A percentile compares a stretch with the other conserved stretches of the same genome.
Conservation (phyloP, 2,797 vertebrate genomes). For the Cryptoblepharus egeriae region DNA sequence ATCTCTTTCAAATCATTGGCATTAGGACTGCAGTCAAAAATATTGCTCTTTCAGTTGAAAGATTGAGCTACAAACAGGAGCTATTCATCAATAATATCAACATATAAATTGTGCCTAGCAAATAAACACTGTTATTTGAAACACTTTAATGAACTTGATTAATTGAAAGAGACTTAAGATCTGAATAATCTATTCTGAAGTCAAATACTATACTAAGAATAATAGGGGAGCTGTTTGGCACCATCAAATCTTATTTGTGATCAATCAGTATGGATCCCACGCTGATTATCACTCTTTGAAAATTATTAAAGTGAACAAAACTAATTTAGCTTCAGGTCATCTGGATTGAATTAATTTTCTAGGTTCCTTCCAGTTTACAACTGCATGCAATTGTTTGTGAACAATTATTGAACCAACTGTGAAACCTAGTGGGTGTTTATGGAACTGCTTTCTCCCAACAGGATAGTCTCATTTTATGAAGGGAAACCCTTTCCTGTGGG, state of each 20-base stretch:
- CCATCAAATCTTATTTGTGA: neutral
- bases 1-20: neutral
- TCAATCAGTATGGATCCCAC: neutral
- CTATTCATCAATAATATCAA: constrained; percentile 11
- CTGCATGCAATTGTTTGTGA: neutral
- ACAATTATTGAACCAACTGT: neutral
- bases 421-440: neutral
- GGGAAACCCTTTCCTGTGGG: neutral
- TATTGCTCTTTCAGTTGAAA: neutral
- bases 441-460: neutral
- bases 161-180: neutral
- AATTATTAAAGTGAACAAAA: neutral
- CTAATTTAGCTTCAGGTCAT: neutral
- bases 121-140: constrained; percentile 4
- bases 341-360: neutral
- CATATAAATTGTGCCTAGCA: neutral
- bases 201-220: neutral
- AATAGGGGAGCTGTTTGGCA: neutral
- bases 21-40: neutral
- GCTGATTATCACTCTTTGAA: neutral
- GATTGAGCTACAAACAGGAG: neutral
- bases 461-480: neutral
- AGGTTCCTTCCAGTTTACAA: neutral
- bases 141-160: neutral
- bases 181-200: too few relatives aligned